A percentile compares a stretch with the other conserved stretches of the same genome.
phyloP scores from a whole-genome alignment of 1,140 invertebrate species.

The Drosophila paulistorum region DNA sequence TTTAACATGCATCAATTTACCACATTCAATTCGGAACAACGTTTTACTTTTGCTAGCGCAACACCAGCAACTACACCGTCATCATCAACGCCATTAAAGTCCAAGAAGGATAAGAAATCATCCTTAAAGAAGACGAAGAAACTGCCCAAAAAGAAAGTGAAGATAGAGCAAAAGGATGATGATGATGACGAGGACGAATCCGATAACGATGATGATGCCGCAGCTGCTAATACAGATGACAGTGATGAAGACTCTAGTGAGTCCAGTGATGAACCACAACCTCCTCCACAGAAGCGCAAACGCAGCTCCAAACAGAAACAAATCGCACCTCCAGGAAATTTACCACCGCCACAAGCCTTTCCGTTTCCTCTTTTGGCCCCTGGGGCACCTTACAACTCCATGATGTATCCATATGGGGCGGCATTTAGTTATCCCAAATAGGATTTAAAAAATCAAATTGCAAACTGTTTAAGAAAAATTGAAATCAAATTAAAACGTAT shows the following conservation, averaged over 20 bases:
- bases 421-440: conserved; percentile 61
- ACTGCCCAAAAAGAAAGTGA: conserved; percentile 49
- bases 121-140: conserved; percentile 43
- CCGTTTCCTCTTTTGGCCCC: conserved; percentile 59
- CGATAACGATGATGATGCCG: conserved; percentile 39
- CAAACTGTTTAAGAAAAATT: not conserved
- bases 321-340: not conserved
- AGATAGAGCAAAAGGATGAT: conserved; percentile 51
- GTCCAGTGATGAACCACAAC: conserved; percentile 48
- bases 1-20: conserved; percentile 72
- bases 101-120: conserved; percentile 56
- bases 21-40: conserved; percentile 54
- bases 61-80: conserved; percentile 3
- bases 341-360: conserved; percentile 43
- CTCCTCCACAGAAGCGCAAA: conserved; percentile 44
- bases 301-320: conserved; percentile 38
- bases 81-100: conserved; percentile 19
- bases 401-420: conserved; percentile 65
- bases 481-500: not conserved
- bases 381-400: conserved; percentile 55
- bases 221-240: conserved; percentile 23
- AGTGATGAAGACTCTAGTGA: conserved; percentile 48
- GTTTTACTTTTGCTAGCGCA: conserved; percentile 47
- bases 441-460: not conserved
- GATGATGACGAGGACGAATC: conserved; percentile 50